Evolutionary conservation across 2,888 invertebrate species (phyloP).

Genomic region (Microchrysa polita): DNA sequence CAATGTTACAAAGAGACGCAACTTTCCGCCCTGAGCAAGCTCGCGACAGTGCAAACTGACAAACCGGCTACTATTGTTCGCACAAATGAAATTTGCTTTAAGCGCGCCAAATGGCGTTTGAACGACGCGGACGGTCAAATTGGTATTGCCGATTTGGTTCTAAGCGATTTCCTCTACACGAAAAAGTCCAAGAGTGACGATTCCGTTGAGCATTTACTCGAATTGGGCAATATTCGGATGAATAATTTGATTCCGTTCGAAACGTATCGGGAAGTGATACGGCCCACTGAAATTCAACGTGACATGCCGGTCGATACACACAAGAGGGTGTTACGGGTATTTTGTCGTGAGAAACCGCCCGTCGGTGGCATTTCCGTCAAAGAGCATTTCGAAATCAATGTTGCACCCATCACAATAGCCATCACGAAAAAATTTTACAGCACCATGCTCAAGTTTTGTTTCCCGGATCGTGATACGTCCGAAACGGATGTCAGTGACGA

Average conservation of each 20-base stretch:
- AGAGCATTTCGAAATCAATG: constrained; percentile 98
- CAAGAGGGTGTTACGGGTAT: constrained; percentile 90
- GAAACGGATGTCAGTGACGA: constrained; percentile 74
- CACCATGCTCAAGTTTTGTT: constrained; percentile 97
- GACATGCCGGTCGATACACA: constrained; percentile 89
- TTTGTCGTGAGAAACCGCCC: constrained; percentile 94
- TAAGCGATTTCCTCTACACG: constrained; percentile 96
- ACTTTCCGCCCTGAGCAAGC: constrained; percentile 68
- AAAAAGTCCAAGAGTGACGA: constrained; percentile 97
- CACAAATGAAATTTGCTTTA: constrained; percentile 95
- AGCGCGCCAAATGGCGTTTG: constrained; percentile 96
- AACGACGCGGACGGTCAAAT: constrained; percentile 98
- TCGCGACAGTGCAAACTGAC: constrained; percentile 73
- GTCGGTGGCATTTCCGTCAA: constrained; percentile 99
- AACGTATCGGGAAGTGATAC: constrained; percentile 87
- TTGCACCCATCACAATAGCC: constrained; percentile 91
- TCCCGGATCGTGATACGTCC: constrained; percentile 90
- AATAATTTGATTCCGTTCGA: constrained; percentile 95
- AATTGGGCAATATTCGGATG: constrained; percentile 94
- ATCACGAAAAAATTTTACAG: constrained; percentile 96
- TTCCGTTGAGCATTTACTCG: constrained; percentile 95
- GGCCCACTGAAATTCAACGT: constrained; percentile 79
- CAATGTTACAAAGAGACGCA: constrained; percentile 89
- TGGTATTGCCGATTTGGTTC: constrained; percentile 94
- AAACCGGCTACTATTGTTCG: constrained; percentile 82